These are phyloP conservation scores for Mesocricetus auratus DNA, from an alignment of 2,113 vertebrate species.

Conservation along the genomic window DNA sequence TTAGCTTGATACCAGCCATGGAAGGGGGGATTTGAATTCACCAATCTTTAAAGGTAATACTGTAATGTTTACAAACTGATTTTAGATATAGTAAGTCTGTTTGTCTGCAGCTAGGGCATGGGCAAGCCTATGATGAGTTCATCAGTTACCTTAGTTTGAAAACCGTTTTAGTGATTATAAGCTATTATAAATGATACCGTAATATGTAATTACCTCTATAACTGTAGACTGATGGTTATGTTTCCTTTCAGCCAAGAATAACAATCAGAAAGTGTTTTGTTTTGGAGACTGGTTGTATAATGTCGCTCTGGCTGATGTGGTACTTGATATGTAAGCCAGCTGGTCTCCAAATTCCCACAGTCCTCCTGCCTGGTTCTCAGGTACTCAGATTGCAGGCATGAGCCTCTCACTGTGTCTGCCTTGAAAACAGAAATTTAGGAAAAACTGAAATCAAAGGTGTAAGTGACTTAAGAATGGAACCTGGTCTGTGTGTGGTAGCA, in stretches of 20 bases:
- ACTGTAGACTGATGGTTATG: background rate
- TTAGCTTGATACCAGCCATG: background rate
- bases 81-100: constrained; percentile 8
- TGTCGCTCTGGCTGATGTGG: background rate
- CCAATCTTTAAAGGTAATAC: background rate
- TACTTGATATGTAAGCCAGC: background rate
- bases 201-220: background rate
- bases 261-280: constrained; percentile 27
- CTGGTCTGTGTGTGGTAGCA: background rate
- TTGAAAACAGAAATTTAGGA: background rate
- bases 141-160: constrained; percentile 41
- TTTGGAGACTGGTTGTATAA: background rate
- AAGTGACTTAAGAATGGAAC: background rate
- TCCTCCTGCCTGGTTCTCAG: background rate
- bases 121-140: constrained; percentile 17
- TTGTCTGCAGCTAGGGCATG: constrained; percentile 28
- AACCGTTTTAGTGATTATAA: constrained; percentile 13
- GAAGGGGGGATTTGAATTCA: background rate
- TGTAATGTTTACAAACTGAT: constrained; percentile 22
- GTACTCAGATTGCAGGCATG: background rate
- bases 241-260: constrained; percentile 30
- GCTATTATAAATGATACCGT: background rate
- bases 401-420: too few species aligned
- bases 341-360: background rate
- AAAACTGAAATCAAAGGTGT: background rate